Evolutionary conservation across 2,797 vertebrate species (phyloP).

Genomic region (Geotrypetes seraphini): DNA sequence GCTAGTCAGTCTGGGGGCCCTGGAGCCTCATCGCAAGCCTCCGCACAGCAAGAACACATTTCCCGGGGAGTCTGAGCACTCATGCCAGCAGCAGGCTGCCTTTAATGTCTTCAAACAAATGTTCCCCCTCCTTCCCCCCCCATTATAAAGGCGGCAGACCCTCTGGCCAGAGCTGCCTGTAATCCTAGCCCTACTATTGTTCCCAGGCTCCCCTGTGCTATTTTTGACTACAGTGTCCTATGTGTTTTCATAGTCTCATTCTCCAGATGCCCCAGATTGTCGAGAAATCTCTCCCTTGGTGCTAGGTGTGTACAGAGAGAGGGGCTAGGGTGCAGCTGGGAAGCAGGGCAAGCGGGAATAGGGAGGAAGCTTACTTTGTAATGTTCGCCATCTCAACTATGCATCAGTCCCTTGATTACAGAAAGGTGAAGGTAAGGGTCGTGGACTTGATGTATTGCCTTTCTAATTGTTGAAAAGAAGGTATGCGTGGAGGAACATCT

Average conservation of each 20-base stretch:
- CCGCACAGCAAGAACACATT: too few species aligned
- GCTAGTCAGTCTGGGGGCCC: too few species aligned
- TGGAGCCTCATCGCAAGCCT: too few species aligned
- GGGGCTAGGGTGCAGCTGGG: constrained; percentile 11
- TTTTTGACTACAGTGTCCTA: constrained; percentile 35
- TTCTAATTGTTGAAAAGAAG: too few species aligned
- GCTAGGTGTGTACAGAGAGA: not conserved
- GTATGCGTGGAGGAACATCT: too few species aligned
- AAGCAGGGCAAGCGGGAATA: too few species aligned
- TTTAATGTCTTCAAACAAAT: constrained; percentile 36
- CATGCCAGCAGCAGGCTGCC: too few species aligned
- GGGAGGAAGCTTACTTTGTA: not conserved
- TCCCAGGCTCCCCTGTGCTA: constrained; percentile 33
- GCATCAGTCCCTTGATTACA: too few species aligned
- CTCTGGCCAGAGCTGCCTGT: constrained; percentile 45
- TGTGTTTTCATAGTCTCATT: constrained; percentile 30
- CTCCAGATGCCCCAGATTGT: constrained; percentile 29
- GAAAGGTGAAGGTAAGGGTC: too few species aligned
- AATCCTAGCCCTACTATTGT: constrained; percentile 50
- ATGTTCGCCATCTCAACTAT: not conserved
- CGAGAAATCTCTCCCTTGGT: constrained; percentile 40
- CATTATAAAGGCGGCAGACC: constrained; percentile 35
- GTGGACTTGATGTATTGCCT: too few species aligned
- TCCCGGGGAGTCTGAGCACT: too few species aligned
- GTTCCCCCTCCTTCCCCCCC: too few species aligned